Percentiles rank a stretch among this genome's conserved stretches.
Conservation (phyloP, 2,888 invertebrate species). For the Spicauda simplicius region DNA sequence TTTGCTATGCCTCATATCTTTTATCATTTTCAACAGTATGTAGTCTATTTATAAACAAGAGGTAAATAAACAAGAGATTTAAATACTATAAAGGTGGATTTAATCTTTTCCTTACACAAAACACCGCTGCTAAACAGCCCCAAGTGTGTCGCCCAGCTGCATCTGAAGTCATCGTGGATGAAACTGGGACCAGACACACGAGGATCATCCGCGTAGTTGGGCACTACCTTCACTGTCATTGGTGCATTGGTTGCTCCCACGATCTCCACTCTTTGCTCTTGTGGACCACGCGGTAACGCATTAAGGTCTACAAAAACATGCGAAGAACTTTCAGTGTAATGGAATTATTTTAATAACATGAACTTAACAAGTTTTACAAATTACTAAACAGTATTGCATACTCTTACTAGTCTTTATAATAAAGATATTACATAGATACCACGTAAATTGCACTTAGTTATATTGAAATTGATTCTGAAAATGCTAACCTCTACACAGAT, state of each 20-base stretch:
- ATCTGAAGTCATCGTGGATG: slow-evolving; percentile 87
- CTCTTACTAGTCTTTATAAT: too few species aligned
- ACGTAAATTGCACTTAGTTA: too few species aligned
- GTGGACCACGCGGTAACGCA: slow-evolving; percentile 86
- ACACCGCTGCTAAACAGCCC: slow-evolving; percentile 90
- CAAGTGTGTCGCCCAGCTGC: slow-evolving; percentile 85
- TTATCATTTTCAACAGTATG: too few species aligned
- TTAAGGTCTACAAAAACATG: slow-evolving; percentile 87
- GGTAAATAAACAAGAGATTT: too few species aligned
- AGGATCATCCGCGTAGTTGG: slow-evolving; percentile 90
- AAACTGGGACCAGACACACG: slow-evolving; percentile 91
- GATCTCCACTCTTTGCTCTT: slow-evolving; percentile 85
- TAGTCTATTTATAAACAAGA: too few species aligned
- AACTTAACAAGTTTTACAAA: too few species aligned
- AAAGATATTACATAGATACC: too few species aligned
- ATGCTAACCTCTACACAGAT: slow-evolving; percentile 88
- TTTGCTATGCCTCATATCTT: too few species aligned
- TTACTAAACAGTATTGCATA: background rate
- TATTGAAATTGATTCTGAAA: background rate
- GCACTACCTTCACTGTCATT: slow-evolving; percentile 83
- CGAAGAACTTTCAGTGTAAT: background rate
- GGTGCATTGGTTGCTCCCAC: slow-evolving; percentile 86
- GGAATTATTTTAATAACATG: background rate
- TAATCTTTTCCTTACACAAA: slow-evolving; percentile 78
- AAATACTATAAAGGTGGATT: too few species aligned